phyloP scores from a whole-genome alignment of 2,797 vertebrate species.

The Eupleurogrammus muticus region DNA sequence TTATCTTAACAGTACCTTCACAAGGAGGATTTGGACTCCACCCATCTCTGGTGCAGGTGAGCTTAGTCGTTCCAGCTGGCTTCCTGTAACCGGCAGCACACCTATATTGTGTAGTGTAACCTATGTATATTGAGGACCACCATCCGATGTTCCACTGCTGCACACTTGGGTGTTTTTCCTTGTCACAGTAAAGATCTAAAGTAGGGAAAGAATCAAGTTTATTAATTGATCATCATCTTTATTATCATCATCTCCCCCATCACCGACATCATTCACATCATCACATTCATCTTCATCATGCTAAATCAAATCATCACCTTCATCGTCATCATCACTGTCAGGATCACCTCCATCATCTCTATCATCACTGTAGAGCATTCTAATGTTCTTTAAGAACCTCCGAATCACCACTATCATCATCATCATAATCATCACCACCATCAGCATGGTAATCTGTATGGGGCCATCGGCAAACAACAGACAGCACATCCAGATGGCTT shows the following conservation, averaged over 20 bases:
- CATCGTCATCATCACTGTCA: too few species aligned
- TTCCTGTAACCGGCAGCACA: fast-evolving
- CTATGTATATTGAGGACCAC: fast-evolving
- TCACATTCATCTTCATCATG: too few species aligned
- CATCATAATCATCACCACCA: neutral
- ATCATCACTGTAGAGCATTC: too few species aligned
- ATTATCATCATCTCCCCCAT: too few species aligned
- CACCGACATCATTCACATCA: too few species aligned
- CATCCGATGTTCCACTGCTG: fast-evolving
- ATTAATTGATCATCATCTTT: neutral
- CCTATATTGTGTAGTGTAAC: fast-evolving
- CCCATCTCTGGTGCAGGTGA: slow-evolving; percentile 65
- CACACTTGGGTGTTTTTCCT: fast-evolving
- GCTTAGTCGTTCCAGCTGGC: fast-evolving
- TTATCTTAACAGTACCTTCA: slow-evolving; percentile 41
- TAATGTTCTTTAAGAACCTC: too few species aligned
- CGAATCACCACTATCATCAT: neutral
- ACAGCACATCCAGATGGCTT: too few species aligned
- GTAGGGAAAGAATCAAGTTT: slow-evolving; percentile 16
- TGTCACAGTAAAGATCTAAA: slow-evolving; percentile 62
- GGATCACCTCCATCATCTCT: too few species aligned
- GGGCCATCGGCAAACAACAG: too few species aligned
- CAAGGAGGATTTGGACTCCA: slow-evolving; percentile 68
- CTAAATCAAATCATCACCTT: too few species aligned
- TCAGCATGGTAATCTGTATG: too few species aligned